These are phyloP conservation scores for Euleptes europaea DNA, from an alignment of 2,113 vertebrate species.

Conservation along the genomic window DNA sequence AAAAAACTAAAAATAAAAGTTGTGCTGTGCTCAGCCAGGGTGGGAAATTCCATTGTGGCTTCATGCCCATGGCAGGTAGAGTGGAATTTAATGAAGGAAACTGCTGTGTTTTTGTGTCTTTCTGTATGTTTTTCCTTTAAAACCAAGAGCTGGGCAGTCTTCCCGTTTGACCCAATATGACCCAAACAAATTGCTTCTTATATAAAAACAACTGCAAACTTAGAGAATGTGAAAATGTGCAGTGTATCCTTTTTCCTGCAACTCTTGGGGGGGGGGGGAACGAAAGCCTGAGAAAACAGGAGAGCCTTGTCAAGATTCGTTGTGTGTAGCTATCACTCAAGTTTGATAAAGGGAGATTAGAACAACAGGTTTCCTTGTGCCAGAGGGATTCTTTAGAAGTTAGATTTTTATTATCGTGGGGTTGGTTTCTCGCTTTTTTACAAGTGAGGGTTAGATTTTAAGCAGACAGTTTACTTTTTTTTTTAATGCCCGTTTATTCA, in stretches of 20 bases:
- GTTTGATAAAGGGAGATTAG: slow-evolving; percentile 74
- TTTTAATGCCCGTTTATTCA: neutral
- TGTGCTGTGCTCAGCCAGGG: slow-evolving; percentile 79
- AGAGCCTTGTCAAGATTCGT: slow-evolving; percentile 71
- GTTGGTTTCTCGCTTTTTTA: slow-evolving; percentile 46
- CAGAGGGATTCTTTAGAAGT: slow-evolving; percentile 71
- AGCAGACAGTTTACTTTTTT: slow-evolving; percentile 22
- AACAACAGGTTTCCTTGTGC: slow-evolving; percentile 67
- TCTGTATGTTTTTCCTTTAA: slow-evolving; percentile 89
- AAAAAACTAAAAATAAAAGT: slow-evolving; percentile 76
- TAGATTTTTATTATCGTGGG: slow-evolving; percentile 56
- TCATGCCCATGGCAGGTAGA: slow-evolving; percentile 86
- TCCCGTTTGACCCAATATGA: slow-evolving; percentile 86
- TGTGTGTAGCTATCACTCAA: slow-evolving; percentile 75
- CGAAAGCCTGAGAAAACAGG: slow-evolving; percentile 79
- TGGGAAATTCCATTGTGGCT: slow-evolving; percentile 88
- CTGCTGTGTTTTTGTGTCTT: slow-evolving; percentile 88
- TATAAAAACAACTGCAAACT: slow-evolving; percentile 86
- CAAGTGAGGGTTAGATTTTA: slow-evolving; percentile 59
- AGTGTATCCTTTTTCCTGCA: slow-evolving; percentile 76
- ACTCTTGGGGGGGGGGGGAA: slow-evolving; percentile 54
- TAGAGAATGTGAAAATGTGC: slow-evolving; percentile 81
- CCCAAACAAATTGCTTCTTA: slow-evolving; percentile 87
- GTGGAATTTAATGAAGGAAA: slow-evolving; percentile 88
- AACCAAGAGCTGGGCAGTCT: slow-evolving; percentile 85